Evolutionary conservation across 2,888 invertebrate genomes (phyloP), one percentile per base, ranked within the genome.

Genomic region (Lamellibrachia columna): DNA sequence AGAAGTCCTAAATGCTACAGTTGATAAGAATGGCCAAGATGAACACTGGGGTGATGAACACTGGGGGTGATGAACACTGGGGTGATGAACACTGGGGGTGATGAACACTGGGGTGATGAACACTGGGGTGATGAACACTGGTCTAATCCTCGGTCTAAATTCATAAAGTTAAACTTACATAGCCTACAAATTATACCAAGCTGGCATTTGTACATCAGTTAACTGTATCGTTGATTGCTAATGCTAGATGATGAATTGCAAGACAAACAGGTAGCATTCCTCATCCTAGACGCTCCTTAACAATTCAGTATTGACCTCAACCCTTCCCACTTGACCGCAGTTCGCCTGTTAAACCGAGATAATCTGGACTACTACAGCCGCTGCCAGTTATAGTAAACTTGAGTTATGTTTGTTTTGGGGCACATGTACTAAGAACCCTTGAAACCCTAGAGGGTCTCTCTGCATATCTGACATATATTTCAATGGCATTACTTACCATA

Each of bases 251-350:
- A 15, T 15, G 22, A 75, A 11, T 22, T 75, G 75, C 75, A 75
- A 75, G n/a, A 75, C 75, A 75, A 75, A 75, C 22, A 75, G 6
- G 22, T 15, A 22, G n/a, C 15, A 75, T 75, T 75, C 75, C 75
- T 75, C 15, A n/a, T 22, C n/a, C 75, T 75, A 75, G 75, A 75
- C 75, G n/a, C 7, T 6, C 15, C 75, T 75, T 75, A 75, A 22
- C 22, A 75, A 75, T 75, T 75, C 75, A 75, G 75, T 75, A 15
- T 75, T 75, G 75, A 75, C 75, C 75, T n/a, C 75, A 75, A 75
- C 15, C 15, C 75, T 75, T 75, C 15, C 75, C 22, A 75, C 75
- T 75, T 75, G 75, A 75, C 75, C 75, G 15, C 22, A 75, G 15
- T 22, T 22, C 75, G 6, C 22, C 75, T 22, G 75, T 15, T 75